Conservation (phyloP, 2,888 invertebrate species). For the Drosophila stalkeri region DNA sequence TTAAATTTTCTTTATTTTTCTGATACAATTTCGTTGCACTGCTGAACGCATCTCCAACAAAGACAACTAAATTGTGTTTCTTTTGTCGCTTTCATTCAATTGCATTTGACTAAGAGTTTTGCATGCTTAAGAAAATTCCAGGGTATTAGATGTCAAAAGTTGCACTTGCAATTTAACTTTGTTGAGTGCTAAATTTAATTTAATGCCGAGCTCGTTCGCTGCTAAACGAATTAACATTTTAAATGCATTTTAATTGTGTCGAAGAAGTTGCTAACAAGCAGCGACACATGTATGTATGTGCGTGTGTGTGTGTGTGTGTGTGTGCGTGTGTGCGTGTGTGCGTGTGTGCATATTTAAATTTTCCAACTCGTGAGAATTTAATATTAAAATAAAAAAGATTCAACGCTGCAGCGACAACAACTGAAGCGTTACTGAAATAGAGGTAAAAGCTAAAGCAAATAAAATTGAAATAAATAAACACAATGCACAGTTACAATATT, state of each 20-base stretch:
- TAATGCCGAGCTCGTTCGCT: constrained; percentile 30
- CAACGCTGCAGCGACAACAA: constrained; percentile 2
- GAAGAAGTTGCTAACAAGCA: constrained; percentile 33
- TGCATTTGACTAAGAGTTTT: constrained; percentile 1
- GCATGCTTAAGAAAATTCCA: neutral
- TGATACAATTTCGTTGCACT: too few species aligned
- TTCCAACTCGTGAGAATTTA: constrained; percentile 22
- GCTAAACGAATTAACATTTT: constrained; percentile 58
- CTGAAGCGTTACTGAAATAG: constrained; percentile 20
- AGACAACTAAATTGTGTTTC: neutral
- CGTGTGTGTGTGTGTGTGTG: neutral
- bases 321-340: neutral
- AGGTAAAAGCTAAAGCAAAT: constrained; percentile 33
- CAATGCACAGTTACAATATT: constrained; percentile 10
- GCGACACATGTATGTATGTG: constrained; percentile 10
- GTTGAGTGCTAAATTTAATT: constrained; percentile 55
- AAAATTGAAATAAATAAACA: constrained; percentile 32
- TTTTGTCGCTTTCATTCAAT: neutral
- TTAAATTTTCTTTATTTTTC: neutral
- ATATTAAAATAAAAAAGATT: constrained; percentile 3
- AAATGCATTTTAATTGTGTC: constrained; percentile 59
- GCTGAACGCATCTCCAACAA: neutral
- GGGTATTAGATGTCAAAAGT: constrained; percentile 44
- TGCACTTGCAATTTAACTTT: constrained; percentile 49
- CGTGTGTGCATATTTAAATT: constrained; percentile 4